Evolutionary conservation across 92 coral and sea anemone genomes (phyloP).

Genomic region (Porites cylindrica): DNA sequence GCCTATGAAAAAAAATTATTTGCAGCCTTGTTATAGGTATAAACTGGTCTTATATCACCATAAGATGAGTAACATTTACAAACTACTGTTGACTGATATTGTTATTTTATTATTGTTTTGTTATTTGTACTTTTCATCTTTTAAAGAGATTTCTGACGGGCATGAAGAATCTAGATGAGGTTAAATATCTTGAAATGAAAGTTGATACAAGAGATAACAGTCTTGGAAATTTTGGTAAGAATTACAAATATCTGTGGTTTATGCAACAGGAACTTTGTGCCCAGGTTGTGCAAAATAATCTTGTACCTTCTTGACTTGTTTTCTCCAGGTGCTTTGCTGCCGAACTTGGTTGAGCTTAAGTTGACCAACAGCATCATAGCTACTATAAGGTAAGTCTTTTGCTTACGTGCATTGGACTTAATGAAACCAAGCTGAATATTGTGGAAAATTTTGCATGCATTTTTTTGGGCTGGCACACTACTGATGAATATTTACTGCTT

Average conservation of each 20-base stretch:
- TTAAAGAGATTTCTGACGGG: slow-evolving; percentile 86
- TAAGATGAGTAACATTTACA: too few species aligned
- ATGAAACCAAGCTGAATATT: not conserved
- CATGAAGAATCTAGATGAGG: slow-evolving; percentile 77
- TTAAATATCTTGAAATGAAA: slow-evolving; percentile 88
- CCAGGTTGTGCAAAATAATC: not conserved
- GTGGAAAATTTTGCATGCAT: too few species aligned
- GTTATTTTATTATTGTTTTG: too few species aligned
- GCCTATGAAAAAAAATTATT: too few species aligned
- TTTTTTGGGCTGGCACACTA: not conserved
- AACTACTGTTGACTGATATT: too few species aligned
- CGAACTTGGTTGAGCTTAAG: slow-evolving; percentile 81
- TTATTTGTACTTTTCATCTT: not conserved
- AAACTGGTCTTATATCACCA: too few species aligned
- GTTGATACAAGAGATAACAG: slow-evolving; percentile 95
- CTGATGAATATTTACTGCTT: not conserved
- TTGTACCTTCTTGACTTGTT: not conserved
- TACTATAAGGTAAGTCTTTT: slow-evolving; percentile 76
- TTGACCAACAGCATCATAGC: slow-evolving; percentile 86
- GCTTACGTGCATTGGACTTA: not conserved
- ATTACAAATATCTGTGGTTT: too few species aligned
- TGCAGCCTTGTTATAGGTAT: too few species aligned
- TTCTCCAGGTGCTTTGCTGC: slow-evolving; percentile 79
- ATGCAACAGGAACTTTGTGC: too few species aligned
- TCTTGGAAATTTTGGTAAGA: slow-evolving; percentile 97